Evolutionary conservation across 2,113 vertebrate species (phyloP), one percentile per base, ranked within the genome.

Genomic region (Vulpes ferrilata): DNA sequence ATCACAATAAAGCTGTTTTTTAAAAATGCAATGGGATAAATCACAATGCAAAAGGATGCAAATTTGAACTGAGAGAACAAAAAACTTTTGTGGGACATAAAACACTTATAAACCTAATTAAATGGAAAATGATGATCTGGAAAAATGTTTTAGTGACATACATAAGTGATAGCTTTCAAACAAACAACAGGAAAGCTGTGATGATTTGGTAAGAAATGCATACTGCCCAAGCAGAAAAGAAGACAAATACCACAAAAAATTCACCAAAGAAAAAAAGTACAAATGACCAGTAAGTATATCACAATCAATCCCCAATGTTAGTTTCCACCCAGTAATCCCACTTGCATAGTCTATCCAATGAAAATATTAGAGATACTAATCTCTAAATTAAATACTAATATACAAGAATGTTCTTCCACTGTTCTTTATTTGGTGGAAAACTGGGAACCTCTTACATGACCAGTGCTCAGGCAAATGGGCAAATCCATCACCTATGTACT

Each of bases 51-150:
- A 97, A 98, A 94, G 87, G 43, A 90, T 78, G 48, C 84, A 83
- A 90, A 84, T 86, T 53, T 97, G 85, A 94, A 85, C 32, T 71
- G 60, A 95, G 48, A 85, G 90, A 93, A 97, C 93, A 71, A 95
- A 88, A 96, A 94, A 90, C 23, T 87, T 93, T 43, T 67, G 27
- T 86, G n/a, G 65, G 78, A 76, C 71, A 88, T 97, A 94, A 94
- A 95, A 93, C 32, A 95, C 19, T 53, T 55, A 51, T 84, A 97
- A 91, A 97, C 30, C 48, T 92, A 97, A 97, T 97, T 96, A 98
- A 80, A 43, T 35, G 20, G 65, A 96, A 97, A 98, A 95, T 27
- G 35, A 92, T 38, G 20, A 96, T 89, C 51, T 64, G 60, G 71
- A 32, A 57, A 84, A 71, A 35, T 0, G 9, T 71, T 88, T 88